These are phyloP conservation scores for Crocuta crocuta DNA, from an alignment of 2,113 vertebrate species.

Conservation along the genomic window DNA sequence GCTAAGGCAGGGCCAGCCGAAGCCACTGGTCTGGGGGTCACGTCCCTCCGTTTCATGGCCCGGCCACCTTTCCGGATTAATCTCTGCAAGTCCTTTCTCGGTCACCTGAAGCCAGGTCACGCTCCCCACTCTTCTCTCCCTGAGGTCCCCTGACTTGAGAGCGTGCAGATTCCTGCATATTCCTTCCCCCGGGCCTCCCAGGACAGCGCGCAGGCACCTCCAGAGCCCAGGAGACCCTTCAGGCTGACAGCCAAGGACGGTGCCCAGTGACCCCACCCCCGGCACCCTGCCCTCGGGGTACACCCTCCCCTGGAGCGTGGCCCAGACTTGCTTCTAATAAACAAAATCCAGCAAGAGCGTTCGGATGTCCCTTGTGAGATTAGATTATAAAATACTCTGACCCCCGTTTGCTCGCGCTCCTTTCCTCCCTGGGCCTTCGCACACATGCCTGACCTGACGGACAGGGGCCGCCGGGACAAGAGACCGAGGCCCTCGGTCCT, in stretches of 20 bases:
- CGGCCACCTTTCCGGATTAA: neutral
- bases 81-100: neutral
- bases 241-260: neutral
- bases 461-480: neutral
- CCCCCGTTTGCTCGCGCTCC: neutral
- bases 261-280: neutral
- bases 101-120: neutral
- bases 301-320: neutral
- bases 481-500: neutral
- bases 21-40: no score
- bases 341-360: neutral
- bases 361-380: neutral
- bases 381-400: neutral
- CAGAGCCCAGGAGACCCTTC: no score
- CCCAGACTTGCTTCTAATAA: neutral
- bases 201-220: neutral
- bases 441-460: neutral
- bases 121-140: neutral
- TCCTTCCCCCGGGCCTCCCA: neutral
- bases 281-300: fast-evolving
- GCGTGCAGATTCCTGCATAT: neutral
- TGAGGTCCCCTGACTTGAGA: neutral
- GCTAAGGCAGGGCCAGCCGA: no score
- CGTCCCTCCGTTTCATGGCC: neutral
- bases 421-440: neutral